A percentile compares a stretch with the other conserved stretches of the same genome.
Evolutionary conservation across 2,888 invertebrate genomes (phyloP).

Genomic region (Chymomyza caudatula): DNA sequence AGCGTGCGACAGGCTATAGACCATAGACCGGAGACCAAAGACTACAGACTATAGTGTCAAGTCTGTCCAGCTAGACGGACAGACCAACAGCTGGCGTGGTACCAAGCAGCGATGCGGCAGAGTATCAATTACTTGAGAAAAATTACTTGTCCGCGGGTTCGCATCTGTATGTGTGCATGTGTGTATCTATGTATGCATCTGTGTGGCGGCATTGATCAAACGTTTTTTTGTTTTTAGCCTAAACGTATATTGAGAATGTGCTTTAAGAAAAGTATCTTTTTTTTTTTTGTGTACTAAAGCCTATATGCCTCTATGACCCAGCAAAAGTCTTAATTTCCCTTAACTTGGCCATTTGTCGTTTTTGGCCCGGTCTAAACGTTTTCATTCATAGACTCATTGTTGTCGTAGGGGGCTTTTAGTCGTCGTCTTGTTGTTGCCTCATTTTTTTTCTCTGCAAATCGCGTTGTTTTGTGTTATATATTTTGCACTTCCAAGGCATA

Average conservation of each 20-base stretch:
- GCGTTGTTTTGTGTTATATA: conserved; percentile 65
- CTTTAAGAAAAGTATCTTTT: conserved; percentile 6
- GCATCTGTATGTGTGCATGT: neutral
- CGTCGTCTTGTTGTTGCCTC: conserved; percentile 3
- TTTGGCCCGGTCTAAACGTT: conserved; percentile 49
- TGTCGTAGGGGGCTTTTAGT: conserved; percentile 1
- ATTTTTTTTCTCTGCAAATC: conserved; percentile 31
- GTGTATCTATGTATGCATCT: conserved; percentile 37
- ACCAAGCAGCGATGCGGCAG: conserved; percentile 55
- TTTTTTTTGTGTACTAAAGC: conserved; percentile 15
- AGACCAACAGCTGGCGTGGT: conserved; percentile 23
- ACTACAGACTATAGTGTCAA: no score
- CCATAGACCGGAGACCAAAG: conserved; percentile 4
- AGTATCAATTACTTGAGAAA: conserved; percentile 75
- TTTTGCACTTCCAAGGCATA: conserved; percentile 70
- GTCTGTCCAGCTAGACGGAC: conserved; percentile 53
- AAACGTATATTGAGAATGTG: conserved; percentile 25
- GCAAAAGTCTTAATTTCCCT: conserved; percentile 63
- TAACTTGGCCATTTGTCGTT: conserved; percentile 67
- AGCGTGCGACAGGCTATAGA: conserved; percentile 20
- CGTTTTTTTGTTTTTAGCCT: conserved; percentile 27
- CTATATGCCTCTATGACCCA: conserved; percentile 21
- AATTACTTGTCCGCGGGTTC: conserved; percentile 67
- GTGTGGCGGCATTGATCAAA: conserved; percentile 58
- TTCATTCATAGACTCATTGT: conserved; percentile 50